Base-by-base conservation (phyloP, 2,888 invertebrate species). In the Drepana falcataria region DNA sequence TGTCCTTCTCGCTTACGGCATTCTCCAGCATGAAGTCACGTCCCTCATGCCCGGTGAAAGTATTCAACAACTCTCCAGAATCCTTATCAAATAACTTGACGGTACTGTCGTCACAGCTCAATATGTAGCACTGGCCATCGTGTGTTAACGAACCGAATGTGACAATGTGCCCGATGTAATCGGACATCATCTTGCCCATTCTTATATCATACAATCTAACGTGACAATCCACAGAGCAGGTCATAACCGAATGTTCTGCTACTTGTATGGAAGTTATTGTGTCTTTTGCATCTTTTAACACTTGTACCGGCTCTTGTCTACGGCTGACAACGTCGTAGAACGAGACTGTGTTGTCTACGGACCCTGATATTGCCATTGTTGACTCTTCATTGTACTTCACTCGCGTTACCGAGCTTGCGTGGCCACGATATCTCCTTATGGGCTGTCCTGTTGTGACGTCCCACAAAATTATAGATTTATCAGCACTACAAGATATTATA, bases 321-420 rank as follows among this genome's bases (percentile, higher is more conserved):
- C 90, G 78, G 57, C 89, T 88, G 1, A 82, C 60, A 1, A 86
- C 67, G 52, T 99, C 99, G 98, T 98, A 99, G 66, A 96, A 95
- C 90, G 96, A 95, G 0, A 98, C 95, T 0, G 96, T 95, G 73
- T 98, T 97, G 82, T 99, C 99, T 53, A 97, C 93, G 7, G 98
- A 97, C 0, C 98, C 99, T 2, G 99, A 98, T 37, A 99, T 87
- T 0, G 96, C 95, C 75, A 98, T 93, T 1, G 96, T 94, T 0
- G 98, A 98, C 76, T 99, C 98, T 85, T 99, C 99, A 80, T 99
- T 99, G 80, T 96, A 99, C 64, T 92, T 93, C 3, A 98, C 94
- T 69, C 96, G 95, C 48, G 95, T 97, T 0, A 99, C 96, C 2
- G 95, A 93, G 37, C 96, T 95, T 0, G 96, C 96, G 80, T 99